phyloP scores from a whole-genome alignment of 2,888 invertebrate genomes.

The Drosophila mettleri region DNA sequence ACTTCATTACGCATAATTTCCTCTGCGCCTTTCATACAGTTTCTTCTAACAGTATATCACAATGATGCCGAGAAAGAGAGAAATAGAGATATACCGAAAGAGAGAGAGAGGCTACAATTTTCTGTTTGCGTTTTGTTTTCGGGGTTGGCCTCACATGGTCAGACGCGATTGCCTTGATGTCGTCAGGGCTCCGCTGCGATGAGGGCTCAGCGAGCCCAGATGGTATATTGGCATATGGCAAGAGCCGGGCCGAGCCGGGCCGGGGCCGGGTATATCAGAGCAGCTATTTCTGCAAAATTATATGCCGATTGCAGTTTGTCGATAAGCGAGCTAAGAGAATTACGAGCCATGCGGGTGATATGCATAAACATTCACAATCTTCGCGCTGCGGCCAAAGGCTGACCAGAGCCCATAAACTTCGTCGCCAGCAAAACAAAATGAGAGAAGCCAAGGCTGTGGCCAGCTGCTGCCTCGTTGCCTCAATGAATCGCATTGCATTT shows the following conservation, averaged over 20 bases:
- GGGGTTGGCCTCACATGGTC: constrained; percentile 31
- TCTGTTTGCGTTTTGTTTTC: not conserved
- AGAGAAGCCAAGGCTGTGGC: constrained; percentile 32
- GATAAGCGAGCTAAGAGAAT: constrained; percentile 73
- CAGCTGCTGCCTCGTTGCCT: constrained; percentile 55
- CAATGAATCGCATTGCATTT: constrained; percentile 41
- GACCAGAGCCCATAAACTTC: constrained; percentile 27
- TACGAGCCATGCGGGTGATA: constrained; percentile 75
- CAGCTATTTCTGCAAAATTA: constrained; percentile 59
- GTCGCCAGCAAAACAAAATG: constrained; percentile 1
- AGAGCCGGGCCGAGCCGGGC: too few species aligned
- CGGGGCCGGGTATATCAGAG: constrained; percentile 1
- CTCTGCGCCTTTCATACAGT: constrained; percentile 61
- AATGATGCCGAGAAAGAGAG: constrained; percentile 51
- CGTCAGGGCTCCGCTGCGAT: constrained; percentile 39
- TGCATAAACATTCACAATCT: constrained; percentile 12
- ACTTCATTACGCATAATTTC: constrained; percentile 79
- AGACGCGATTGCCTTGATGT: constrained; percentile 59
- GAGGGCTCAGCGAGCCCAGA: not conserved
- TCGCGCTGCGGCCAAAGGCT: not conserved
- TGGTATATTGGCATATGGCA: constrained; percentile 9
- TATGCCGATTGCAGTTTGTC: constrained; percentile 74
- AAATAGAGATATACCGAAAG: not conserved
- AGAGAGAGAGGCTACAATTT: not conserved
- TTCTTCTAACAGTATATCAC: constrained; percentile 31